phyloP scores from a whole-genome alignment of 2,888 invertebrate species.

The Coleophora deauratella region DNA sequence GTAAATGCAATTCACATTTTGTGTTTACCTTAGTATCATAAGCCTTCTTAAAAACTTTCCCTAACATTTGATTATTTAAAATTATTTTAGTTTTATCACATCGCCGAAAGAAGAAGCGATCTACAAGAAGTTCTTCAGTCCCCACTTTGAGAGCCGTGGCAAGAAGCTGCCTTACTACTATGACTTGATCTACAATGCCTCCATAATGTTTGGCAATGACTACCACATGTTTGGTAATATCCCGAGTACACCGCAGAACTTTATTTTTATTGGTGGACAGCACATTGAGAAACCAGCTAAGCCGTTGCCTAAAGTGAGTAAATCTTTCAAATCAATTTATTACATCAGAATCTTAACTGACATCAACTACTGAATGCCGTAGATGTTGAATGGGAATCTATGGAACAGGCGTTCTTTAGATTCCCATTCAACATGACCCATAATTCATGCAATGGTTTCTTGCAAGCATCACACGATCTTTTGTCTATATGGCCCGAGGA shows the following conservation, averaged over 20 bases:
- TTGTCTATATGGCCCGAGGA: too few relatives aligned
- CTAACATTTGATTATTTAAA: slow-evolving; percentile 8
- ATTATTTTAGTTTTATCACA: slow-evolving; percentile 10
- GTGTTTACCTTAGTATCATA: slow-evolving; percentile 1
- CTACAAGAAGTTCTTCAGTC: slow-evolving; percentile 24
- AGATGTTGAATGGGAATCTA: too few relatives aligned
- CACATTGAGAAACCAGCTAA: slow-evolving; percentile 34
- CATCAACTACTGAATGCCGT: too few relatives aligned
- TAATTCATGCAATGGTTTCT: too few relatives aligned
- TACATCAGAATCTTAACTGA: neutral
- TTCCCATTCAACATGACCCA: neutral
- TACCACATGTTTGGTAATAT: slow-evolving; percentile 33
- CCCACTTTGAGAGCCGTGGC: slow-evolving; percentile 25
- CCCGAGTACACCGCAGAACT: slow-evolving; percentile 33
- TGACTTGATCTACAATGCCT: slow-evolving; percentile 33
- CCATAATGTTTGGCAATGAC: slow-evolving; percentile 39
- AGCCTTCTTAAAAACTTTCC: slow-evolving; percentile 4
- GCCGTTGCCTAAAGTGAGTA: slow-evolving; percentile 38
- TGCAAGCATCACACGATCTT: too few relatives aligned
- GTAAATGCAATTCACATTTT: neutral
- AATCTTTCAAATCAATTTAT: neutral
- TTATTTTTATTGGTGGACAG: slow-evolving; percentile 39
- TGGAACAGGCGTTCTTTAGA: too few relatives aligned
- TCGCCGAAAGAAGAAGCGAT: slow-evolving; percentile 14
- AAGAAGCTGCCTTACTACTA: slow-evolving; percentile 25